A percentile compares a stretch with the other conserved stretches of the same genome.
Evolutionary conservation across 2,797 vertebrate species (phyloP).

Genomic region (Sebastes minor): DNA sequence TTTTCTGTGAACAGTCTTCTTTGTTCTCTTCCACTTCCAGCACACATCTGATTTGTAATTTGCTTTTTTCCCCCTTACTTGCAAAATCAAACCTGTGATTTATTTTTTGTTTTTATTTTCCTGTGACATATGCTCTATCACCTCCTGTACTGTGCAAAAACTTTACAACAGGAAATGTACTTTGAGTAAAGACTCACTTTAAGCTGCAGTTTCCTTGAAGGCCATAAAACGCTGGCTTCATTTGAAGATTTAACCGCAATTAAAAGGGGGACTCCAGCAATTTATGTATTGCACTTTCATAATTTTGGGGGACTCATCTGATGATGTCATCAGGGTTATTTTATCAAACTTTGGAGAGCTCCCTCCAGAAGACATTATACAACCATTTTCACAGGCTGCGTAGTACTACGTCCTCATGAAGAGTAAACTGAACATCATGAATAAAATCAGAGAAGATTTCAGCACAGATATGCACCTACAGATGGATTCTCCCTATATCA

Average conservation of each 20-base stretch:
- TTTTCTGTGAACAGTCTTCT: conserved; percentile 17
- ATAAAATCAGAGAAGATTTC: not conserved
- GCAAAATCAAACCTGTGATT: not conserved
- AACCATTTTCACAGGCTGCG: not conserved
- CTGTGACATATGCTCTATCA: not conserved
- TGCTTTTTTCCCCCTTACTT: not conserved
- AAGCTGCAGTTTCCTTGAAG: not conserved
- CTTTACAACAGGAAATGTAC: not conserved
- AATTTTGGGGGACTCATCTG: not conserved
- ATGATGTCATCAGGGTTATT: not conserved
- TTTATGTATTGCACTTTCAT: not conserved
- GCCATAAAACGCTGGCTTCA: not conserved
- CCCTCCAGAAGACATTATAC: not conserved
- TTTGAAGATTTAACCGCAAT: not conserved
- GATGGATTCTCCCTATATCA: not conserved
- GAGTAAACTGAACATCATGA: not conserved
- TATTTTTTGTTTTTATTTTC: not conserved
- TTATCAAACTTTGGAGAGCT: not conserved
- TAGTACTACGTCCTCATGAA: not conserved
- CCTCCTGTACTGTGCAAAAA: not conserved
- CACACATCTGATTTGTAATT: conserved; percentile 9
- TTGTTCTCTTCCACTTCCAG: conserved; percentile 28
- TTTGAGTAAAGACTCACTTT: not conserved
- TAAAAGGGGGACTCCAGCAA: not conserved
- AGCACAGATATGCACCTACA: not conserved